phyloP scores from a whole-genome alignment of 1,140 invertebrate species.

The Euura saliciscinereae region DNA sequence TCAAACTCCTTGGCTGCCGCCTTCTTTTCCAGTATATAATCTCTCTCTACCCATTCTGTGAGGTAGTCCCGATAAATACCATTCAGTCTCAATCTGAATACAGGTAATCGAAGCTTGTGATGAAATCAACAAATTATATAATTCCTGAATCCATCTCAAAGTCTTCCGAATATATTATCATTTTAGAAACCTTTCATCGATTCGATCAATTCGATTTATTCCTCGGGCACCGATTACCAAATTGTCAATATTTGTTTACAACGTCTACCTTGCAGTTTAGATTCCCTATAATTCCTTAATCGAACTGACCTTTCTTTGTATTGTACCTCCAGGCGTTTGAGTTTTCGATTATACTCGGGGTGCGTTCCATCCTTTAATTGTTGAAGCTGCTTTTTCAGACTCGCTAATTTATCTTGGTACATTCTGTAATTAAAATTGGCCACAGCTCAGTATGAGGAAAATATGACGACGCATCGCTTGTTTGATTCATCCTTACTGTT shows the following conservation, averaged over 20 bases:
- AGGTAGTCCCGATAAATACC: constrained; percentile 84
- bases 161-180: too few species aligned
- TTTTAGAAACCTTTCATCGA: too few species aligned
- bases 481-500: constrained; percentile 73
- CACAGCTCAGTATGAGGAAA: constrained; percentile 17
- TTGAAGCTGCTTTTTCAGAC: constrained; percentile 87
- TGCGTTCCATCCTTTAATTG: constrained; percentile 86
- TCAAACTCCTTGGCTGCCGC: constrained; percentile 91
- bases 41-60: constrained; percentile 84
- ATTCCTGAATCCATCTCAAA: too few species aligned
- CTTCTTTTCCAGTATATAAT: constrained; percentile 88
- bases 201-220: too few species aligned
- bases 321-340: constrained; percentile 83
- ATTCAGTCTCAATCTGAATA: constrained; percentile 73
- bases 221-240: background rate
- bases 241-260: constrained; percentile 17
- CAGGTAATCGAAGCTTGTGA: constrained; percentile 11
- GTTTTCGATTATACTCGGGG: constrained; percentile 82
- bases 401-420: constrained; percentile 91
- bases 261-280: too few species aligned
- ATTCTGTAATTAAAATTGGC: constrained; percentile 65
- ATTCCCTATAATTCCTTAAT: too few species aligned
- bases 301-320: constrained; percentile 71
- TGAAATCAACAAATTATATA: constrained; percentile 4
- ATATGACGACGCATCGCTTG: background rate